These are phyloP conservation scores for Hypena proboscidalis DNA, from an alignment of 2,888 invertebrate genomes.

Conservation along the genomic window DNA sequence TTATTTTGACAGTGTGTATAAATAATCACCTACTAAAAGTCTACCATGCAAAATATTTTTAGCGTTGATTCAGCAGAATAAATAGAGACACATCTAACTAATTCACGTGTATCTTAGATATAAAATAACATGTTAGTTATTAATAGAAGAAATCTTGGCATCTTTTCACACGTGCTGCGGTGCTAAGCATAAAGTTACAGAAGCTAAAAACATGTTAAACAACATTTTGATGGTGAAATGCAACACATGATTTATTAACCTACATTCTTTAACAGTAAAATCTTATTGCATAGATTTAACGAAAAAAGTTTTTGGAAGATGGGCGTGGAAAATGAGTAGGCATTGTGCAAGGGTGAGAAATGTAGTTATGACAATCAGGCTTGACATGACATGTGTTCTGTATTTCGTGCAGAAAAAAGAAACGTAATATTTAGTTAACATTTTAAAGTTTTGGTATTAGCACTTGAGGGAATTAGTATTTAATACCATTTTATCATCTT, in stretches of 20 bases:
- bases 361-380: constrained; percentile 1
- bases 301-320: constrained; percentile 1
- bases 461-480: too few species aligned
- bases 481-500: too few species aligned
- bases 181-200: constrained; percentile 8
- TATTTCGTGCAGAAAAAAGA: constrained; percentile 2
- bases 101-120: constrained; percentile 2
- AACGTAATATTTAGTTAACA: too few species aligned
- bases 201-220: constrained; percentile 9
- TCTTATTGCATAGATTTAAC: neutral
- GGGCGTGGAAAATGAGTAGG: neutral
- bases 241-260: constrained; percentile 1
- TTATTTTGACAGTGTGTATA: too few species aligned
- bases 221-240: constrained; percentile 6
- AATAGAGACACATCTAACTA: neutral
- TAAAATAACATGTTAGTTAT: constrained; percentile 12
- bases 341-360: constrained; percentile 4
- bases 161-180: constrained; percentile 8
- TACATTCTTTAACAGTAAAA: neutral
- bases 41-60: too few species aligned
- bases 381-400: constrained; percentile 4
- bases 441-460: too few species aligned
- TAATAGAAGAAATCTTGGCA: constrained; percentile 11
- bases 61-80: too few species aligned
- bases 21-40: too few species aligned